Base-by-base conservation (phyloP, 2,797 vertebrate species). In the Hyperoplus lanceolatus region DNA sequence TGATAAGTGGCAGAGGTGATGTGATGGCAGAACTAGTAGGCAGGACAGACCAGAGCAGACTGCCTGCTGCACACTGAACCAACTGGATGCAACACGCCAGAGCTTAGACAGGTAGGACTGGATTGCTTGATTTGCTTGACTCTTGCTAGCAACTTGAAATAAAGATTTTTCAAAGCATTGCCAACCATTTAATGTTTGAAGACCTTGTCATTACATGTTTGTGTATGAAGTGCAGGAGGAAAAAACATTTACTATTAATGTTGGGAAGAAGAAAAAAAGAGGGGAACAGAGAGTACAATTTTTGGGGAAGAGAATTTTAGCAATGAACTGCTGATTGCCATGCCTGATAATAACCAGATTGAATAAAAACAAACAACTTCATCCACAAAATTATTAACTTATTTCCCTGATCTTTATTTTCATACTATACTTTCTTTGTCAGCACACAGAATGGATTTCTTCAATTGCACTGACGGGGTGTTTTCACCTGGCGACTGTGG, bases 361-460 rank as follows among this genome's bases (percentile, higher is more conserved):
- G 10, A 56, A 59, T 11, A 61, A 61, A 9, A 50, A 11, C 12
- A 72, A 71, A 57, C n/a, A 21, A 46, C 11, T 55, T 16, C 41
- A 69, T 3, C 62, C 29, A 29, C 6, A 76, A 62, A 53, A 18
- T 29, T 3, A 29, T 29, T 29, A 29, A 29, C 29, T 29, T 29
- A 29, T 29, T 29, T 29, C 29, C 29, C 29, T 29, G 29, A 29
- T 29, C 29, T 29, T 29, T 29, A 29, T 29, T 29, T 29, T 29
- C 2, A 3, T 29, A 29, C 29, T 29, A 29, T 29, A 29, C 29
- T 84, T 46, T 65, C 4, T 80, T 82, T 87, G 68, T 29, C 29
- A 29, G 29, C 29, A 29, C 29, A 29, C 90, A 97, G 95, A 90
- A 99, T 99, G 98, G 97, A 97, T 96, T 95, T 96, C 87, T 88